phyloP scores from a whole-genome alignment of 2,113 vertebrate species.

The Arizona elegans region DNA sequence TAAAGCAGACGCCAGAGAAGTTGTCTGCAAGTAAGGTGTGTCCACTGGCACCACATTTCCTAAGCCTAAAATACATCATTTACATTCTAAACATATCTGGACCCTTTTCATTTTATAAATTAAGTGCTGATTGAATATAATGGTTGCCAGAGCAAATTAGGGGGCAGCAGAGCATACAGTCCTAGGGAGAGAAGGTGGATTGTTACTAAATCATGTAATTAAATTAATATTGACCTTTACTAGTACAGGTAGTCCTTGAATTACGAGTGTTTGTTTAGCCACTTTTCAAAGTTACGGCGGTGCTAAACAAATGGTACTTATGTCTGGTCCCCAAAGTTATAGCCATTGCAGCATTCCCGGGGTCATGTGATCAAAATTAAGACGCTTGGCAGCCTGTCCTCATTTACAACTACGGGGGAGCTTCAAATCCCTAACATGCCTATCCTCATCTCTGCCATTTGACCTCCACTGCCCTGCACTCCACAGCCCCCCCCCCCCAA shows the following conservation, averaged over 20 bases:
- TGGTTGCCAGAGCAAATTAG: neutral
- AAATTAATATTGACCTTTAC: neutral
- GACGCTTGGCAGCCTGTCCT: neutral
- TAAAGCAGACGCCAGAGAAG: neutral
- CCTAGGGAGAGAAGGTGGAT: neutral
- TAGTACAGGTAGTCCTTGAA: neutral
- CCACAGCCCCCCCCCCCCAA: neutral
- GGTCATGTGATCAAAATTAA: neutral
- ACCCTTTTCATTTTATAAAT: neutral
- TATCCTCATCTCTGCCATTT: neutral
- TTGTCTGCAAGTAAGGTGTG: neutral
- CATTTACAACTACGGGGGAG: neutral
- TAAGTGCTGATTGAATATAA: neutral
- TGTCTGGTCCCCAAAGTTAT: neutral
- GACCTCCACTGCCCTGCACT: neutral
- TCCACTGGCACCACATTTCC: neutral
- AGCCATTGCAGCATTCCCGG: neutral
- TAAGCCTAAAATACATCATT: neutral
- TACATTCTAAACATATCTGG: neutral
- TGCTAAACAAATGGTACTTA: neutral
- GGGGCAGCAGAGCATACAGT: neutral
- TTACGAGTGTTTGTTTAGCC: neutral
- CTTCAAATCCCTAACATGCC: neutral
- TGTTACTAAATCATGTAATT: neutral
- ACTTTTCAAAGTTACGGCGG: neutral